Base-by-base conservation (phyloP, 1,140 invertebrate species). In the Penaeus chinensis region DNA sequence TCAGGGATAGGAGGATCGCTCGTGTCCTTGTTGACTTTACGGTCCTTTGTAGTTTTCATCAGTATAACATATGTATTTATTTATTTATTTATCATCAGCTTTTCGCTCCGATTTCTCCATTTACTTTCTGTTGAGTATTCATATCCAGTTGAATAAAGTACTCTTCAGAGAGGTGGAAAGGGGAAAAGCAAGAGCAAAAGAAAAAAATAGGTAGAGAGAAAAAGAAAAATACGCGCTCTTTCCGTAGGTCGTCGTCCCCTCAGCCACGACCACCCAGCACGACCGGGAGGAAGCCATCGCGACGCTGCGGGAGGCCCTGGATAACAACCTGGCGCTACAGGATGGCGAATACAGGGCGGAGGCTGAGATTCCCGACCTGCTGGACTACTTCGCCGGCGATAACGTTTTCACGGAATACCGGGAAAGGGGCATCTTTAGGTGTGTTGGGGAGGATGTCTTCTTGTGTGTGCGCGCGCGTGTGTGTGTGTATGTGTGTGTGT, bases 381-480 rank as follows among this genome's bases (percentile, higher is more conserved):
- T 86, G 65, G 65, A 90, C 22, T 60, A 87, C 37, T 79, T 82
- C 71, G 74, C 78, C 11, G 76, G 78, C 24, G 82, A 84, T 24
- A 84, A 89, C 27, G 65, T 81, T 20, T 90, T 85, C 42, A 8
- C 89, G 2, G 86, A 88, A 76, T 90, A 85, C 60, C 69, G 87
- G 7, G 47, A 74, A 7, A 78, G 61, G 20, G 89, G 89, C 13
- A 86, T 89, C 22, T 83, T 74, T 62, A 82, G 86, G 86, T 83
- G 61, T 42, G 86, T 65, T 3, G 13, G 76, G 27, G n/a, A 19
- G 60, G 76, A 20, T 16, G 13, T 22, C 42, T 19, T 65, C 10
- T 37, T 20, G 24, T 61, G 62, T n/a, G 27, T 69, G 37, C 18
- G 5, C 47, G 0, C 19, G 74, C n/a, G 71, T 76, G 2, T 76